Evolutionary conservation across 2,797 vertebrate species (phyloP), one percentile per base, ranked within the genome.

Genomic region (Falco cherrug): DNA sequence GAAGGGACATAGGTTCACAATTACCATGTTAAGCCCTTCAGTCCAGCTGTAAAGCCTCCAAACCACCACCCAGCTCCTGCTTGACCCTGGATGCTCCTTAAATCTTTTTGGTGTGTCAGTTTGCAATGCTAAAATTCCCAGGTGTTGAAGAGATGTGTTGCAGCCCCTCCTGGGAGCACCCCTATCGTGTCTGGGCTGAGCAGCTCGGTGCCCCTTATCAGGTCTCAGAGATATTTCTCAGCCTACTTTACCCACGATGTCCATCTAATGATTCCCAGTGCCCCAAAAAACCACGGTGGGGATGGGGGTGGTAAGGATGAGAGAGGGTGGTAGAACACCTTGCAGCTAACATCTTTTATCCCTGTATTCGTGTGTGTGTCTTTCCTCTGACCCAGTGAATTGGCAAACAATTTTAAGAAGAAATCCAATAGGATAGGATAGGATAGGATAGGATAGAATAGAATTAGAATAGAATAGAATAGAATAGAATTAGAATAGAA

Each of bases 11-110:
- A 81, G 50, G 93, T 87, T 93, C 94, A 95, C 87, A 96, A 88
- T 96, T 96, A 78, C 73, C 96, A 94, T 96, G 89, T 87, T 92
- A 94, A 97, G 61, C 82, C 69, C 76, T 88, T 90, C 92, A 73
- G 87, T 86, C 79, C 91, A 76, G 57, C 84, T 93, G 69, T 92
- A 96, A 92, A 93, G 91, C 53, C 82, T 92, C 57, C 6, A 3
- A 95, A 68, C 78, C 64, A 71, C 41, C 45, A 77, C 84, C 78
- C 71, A 81, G 79, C 77, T 94, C 69, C 87, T 91, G 47, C 85
- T 73, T 92, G 89, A 95, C 96, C 93, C 50, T 51, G 50, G 33
- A 29, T 60, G 75, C 81, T 94, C 91, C 89, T 85, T 91, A 91
- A 95, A 96, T 96, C 93, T 90, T 85, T 77, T 15, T 20, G 51